Base-by-base conservation (phyloP, 2,888 invertebrate genomes). In the Drosophila limbata region DNA sequence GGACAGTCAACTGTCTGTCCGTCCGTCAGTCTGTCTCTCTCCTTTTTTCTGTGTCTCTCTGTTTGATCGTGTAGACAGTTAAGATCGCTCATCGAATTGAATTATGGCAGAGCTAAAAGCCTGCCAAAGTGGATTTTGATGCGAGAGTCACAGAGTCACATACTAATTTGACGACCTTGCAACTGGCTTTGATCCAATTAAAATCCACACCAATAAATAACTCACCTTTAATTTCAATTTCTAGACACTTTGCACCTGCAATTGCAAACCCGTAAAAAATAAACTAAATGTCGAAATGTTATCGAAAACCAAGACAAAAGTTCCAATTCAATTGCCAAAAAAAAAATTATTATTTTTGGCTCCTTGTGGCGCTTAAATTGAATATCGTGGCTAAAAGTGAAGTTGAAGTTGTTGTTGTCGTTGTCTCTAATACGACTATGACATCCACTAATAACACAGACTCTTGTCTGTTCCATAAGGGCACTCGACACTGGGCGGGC, bases 51-150 rank as follows among this genome's bases (percentile, higher is more conserved):
- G 11, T 4, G 13, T 35, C 5, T 35, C 35, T 35, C 2, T n/a
- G 2, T 37, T n/a, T 75, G 84, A 85, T 85, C 89, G 89, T 89
- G 85, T 89, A 85, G 85, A 85, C 89, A 85, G 85, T 85, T 85
- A 88, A 85, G 85, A 85, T 85, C 88, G 77, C 82, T 89, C 89
- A 85, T 85, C 85, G 81, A 47, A 39, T 85, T 89, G 88, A 85
- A 84, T 88, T 85, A 85, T 89, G 85, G 88, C 82, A 79, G 82
- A 87, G 89, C 76, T 89, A 85, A 85, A 85, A 85, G 85, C 85
- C 82, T 87, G 85, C 85, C 77, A 85, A 74, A 79, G 88, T 77
- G 66, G 61, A 66, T 76, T 75, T 77, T 73, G 63, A 66, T 71
- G 56, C 35, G 56, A 44, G 39, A 11, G 56, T 33, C 45, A 45